A percentile compares a stretch with the other conserved stretches of the same genome.
Conservation (phyloP, 2,888 invertebrate genomes). For the Drosophila anceps region DNA sequence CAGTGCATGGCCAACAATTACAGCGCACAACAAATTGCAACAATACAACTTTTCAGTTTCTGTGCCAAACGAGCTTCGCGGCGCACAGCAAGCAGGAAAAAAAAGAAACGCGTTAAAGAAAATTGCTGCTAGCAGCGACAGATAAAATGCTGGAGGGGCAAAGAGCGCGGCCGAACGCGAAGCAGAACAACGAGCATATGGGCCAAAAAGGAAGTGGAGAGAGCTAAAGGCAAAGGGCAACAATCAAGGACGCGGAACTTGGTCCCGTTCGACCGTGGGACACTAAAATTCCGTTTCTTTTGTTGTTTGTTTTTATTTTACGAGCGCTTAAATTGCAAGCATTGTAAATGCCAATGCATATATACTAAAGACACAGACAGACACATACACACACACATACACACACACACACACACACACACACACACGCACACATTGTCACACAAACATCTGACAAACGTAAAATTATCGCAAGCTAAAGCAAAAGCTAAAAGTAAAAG, state of each 20-base stretch:
- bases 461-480: conserved; percentile 5
- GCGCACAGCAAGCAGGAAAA: background rate
- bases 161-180: no score
- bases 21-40: conserved; percentile 31
- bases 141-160: background rate
- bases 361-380: conserved; percentile 12
- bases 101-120: conserved; percentile 27
- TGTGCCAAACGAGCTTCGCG: conserved; percentile 29
- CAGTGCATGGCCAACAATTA: conserved; percentile 34
- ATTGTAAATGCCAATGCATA: conserved; percentile 49
- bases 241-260: conserved; percentile 11
- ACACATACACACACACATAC: background rate
- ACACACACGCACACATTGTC: background rate
- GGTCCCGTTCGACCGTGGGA: conserved; percentile 17
- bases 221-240: conserved; percentile 3
- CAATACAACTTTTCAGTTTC: conserved; percentile 35
- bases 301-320: conserved; percentile 43
- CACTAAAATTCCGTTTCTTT: conserved; percentile 43
- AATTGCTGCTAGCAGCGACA: conserved; percentile 31
- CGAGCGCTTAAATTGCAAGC: conserved; percentile 60
- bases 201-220: background rate
- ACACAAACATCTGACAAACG: conserved; percentile 13
- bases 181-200: background rate
- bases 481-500: conserved; percentile 9
- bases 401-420: conserved; percentile 14